Evolutionary conservation across 2,888 invertebrate genomes (phyloP), one percentile per base, ranked within the genome.

Genomic region (Eulithis testata): DNA sequence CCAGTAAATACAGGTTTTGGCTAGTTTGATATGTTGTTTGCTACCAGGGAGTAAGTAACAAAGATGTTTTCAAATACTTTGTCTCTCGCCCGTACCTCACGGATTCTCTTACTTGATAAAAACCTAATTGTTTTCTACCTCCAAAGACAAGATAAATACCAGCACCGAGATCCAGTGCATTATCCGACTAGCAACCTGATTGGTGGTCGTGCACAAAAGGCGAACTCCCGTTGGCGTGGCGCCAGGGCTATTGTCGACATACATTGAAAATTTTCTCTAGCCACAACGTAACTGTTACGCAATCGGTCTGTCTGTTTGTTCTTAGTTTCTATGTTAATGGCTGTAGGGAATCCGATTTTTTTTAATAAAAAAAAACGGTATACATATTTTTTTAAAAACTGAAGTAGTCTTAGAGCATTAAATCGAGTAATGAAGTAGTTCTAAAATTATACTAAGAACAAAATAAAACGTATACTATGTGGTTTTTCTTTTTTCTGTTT

Each of bases 221-320:
- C 73, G 60, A 47, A 61, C 65, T 71, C 65, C 47, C 62, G 64
- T 73, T 83, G 83, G 83, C 80, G 37, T 53, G 7, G 56, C 58
- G 79, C 83, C 82, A 83, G 73, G 45, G 59, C 72, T 71, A 78
- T 76, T 78, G 77, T 78, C 75, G 75, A 76, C 78, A 75, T 73
- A 75, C 76, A 81, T 81, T 79, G 79, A 78, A 78, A 43, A 81
- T 77, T 78, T 77, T 78, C 76, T 70, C 75, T 57, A 64, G 59
- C 68, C 57, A 62, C 71, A 66, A 37, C 69, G 73, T 68, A 69
- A 69, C 75, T 68, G 70, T 75, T 67, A 66, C 67, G 71, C 68
- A 67, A 70, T 75, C 78, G 73, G 72, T 75, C 71, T 76, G 75
- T 75, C 73, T 73, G 75, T 77, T 76, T 75, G 78, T 76, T 73